Base-by-base conservation (phyloP, 2,113 vertebrate genomes). In the Syrrhaptes paradoxus region DNA sequence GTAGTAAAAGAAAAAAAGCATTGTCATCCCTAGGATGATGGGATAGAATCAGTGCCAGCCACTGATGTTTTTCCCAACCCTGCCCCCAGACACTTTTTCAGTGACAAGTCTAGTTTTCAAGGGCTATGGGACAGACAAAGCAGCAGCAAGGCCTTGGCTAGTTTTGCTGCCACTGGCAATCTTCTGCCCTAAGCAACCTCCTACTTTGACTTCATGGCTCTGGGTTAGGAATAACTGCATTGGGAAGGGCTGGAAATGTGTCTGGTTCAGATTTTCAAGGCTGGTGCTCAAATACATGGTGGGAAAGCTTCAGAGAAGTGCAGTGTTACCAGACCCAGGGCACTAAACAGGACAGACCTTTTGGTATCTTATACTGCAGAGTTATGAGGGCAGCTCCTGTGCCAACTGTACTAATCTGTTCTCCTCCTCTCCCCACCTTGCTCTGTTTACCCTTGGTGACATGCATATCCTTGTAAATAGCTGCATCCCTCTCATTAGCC, bases 71-170 rank as follows among this genome's bases (percentile, higher is more conserved):
- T 41, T 41, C 41, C 29, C 76, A 89, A 68, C 31, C 9, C 55
- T 51, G 52, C 86, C 72, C 62, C 58, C 89, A 41, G 46, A 11
- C 3, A 7, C 21, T 71, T 89, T 72, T 87, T 65, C 36, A 61
- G 62, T 16, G 43, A 13, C 41, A 76, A 65, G 66, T 71, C 79
- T 86, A 38, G 43, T 81, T 96, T 94, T 88, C 59, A 84, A 84
- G 61, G 46, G 29, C 68, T 88, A 17, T 43, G 57, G 31, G 29
- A 55, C 16, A 74, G 28, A 52, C 6, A 28, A 94, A 90, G 59
- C 3, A 90, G 16, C 38, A 90, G 17, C 55, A 83, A 93, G 24
- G 20, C 13, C 22, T 46, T 73, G 28, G 28, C 51, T 77, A 77
- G 63, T 80, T 90, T 57, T 65, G 17, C 46, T 67, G 75, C 51